Evolutionary conservation across 2,888 invertebrate species (phyloP).

Genomic region (Brenthis ino): DNA sequence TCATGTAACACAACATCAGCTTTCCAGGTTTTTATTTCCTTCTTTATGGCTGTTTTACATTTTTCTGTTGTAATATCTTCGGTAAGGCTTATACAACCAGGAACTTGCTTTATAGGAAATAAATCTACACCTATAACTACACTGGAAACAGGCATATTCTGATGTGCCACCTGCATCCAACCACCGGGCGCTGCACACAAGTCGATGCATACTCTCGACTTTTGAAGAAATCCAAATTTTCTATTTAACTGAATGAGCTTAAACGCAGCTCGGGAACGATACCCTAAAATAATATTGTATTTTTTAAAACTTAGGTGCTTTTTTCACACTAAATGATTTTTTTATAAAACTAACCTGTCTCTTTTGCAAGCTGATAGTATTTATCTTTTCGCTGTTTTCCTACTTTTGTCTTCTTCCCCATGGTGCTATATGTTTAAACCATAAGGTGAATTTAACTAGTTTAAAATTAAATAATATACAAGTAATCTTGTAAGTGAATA

Average conservation of each 20-base stretch:
- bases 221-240: slow-evolving; percentile 98
- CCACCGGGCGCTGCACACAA: slow-evolving; percentile 99
- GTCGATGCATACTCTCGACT: slow-evolving; percentile 97
- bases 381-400: slow-evolving; percentile 99
- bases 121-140: slow-evolving; percentile 97
- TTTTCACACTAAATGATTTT: neutral
- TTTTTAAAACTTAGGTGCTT: neutral
- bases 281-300: slow-evolving; percentile 84
- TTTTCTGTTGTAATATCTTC: slow-evolving; percentile 99
- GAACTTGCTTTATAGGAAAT: slow-evolving; percentile 93
- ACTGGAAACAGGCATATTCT: slow-evolving; percentile 98
- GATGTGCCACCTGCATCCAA: slow-evolving; percentile 99
- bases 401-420: slow-evolving; percentile 97
- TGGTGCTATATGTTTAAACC: slow-evolving; percentile 59
- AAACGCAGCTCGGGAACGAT: slow-evolving; percentile 98
- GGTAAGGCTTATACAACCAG: slow-evolving; percentile 93
- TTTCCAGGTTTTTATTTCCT: slow-evolving; percentile 96
- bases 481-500: too few relatives aligned
- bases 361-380: slow-evolving; percentile 98
- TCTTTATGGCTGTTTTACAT: slow-evolving; percentile 89
- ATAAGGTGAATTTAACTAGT: neutral
- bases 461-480: too few relatives aligned
- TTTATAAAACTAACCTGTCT: slow-evolving; percentile 88
- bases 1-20: slow-evolving; percentile 98
- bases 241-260: slow-evolving; percentile 98